Evolutionary conservation across 2,113 vertebrate species (phyloP).

Genomic region (Carassius gibelio): DNA sequence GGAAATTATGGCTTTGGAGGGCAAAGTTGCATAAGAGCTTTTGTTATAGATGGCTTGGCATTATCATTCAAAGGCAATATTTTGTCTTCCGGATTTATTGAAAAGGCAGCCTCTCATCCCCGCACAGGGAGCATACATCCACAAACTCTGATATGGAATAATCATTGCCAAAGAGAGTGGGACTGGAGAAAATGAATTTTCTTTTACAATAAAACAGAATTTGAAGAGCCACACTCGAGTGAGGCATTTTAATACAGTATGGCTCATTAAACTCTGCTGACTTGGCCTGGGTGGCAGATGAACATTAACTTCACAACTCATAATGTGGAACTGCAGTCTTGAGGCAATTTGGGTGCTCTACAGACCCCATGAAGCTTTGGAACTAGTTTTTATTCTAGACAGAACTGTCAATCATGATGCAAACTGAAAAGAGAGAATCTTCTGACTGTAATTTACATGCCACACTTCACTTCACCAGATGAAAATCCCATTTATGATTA

Average conservation of each 20-base stretch:
- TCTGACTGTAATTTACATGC: slow-evolving; percentile 12
- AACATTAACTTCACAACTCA: slow-evolving; percentile 84
- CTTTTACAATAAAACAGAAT: slow-evolving; percentile 61
- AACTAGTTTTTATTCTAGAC: slow-evolving; percentile 32
- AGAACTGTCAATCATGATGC: slow-evolving; percentile 29
- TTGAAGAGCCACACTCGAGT: slow-evolving; percentile 52
- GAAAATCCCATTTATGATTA: slow-evolving; percentile 15
- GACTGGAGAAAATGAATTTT: slow-evolving; percentile 52
- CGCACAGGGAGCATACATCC: slow-evolving; percentile 1
- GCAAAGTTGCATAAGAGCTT: slow-evolving; percentile 8
- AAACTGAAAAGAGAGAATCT: background rate
- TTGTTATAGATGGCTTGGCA: slow-evolving; percentile 21
- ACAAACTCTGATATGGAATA: slow-evolving; percentile 36
- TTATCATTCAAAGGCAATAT: slow-evolving; percentile 40
- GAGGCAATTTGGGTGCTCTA: slow-evolving; percentile 71
- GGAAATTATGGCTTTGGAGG: background rate
- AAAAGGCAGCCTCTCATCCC: slow-evolving; percentile 27
- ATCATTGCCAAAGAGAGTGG: slow-evolving; percentile 32
- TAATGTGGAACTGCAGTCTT: slow-evolving; percentile 78
- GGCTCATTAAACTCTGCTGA: slow-evolving; percentile 74
- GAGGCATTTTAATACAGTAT: slow-evolving; percentile 64
- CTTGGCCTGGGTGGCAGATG: slow-evolving; percentile 72
- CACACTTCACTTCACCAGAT: background rate
- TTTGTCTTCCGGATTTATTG: slow-evolving; percentile 35
- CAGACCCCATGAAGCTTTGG: background rate